These are phyloP conservation scores for Drosophila cognata DNA, from an alignment of 2,888 invertebrate species.

Conservation along the genomic window DNA sequence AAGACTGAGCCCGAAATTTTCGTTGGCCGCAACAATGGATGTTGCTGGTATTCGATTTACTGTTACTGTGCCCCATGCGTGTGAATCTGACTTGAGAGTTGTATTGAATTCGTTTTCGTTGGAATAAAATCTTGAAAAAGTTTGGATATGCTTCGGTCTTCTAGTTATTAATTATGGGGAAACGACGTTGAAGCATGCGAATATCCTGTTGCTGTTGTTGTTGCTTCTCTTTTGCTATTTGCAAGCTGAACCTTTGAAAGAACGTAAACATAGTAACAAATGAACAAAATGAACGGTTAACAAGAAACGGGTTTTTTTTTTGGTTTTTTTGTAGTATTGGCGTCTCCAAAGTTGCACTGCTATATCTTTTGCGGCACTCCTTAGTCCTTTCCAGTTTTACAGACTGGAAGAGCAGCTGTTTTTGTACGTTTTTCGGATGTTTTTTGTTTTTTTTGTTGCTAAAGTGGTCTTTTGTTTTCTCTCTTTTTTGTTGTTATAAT, in stretches of 20 bases:
- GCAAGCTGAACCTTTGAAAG: conserved; percentile 28
- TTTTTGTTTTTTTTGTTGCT: neutral
- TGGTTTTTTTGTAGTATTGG: conserved; percentile 21
- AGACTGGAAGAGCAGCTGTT: neutral
- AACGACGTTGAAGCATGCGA: conserved; percentile 42
- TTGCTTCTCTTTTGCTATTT: conserved; percentile 1
- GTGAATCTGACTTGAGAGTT: conserved; percentile 14
- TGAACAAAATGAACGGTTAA: conserved; percentile 34
- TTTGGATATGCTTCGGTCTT: conserved; percentile 65
- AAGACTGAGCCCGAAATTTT: conserved; percentile 56
- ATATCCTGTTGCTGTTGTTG: conserved; percentile 3
- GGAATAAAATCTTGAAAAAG: conserved; percentile 61
- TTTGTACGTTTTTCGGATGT: neutral
- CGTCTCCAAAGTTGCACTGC: conserved; percentile 23
- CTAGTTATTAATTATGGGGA: conserved; percentile 10
- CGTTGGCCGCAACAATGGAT: conserved; percentile 11
- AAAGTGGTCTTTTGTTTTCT: neutral
- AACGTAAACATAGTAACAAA: conserved; percentile 36
- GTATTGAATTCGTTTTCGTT: conserved; percentile 8
- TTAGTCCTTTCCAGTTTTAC: neutral
- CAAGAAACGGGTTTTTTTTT: conserved; percentile 23
- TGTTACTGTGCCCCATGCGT: neutral
- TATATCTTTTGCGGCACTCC: neutral
- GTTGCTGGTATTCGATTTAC: neutral
- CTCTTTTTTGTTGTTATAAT: neutral